These are phyloP conservation scores for Chamaedrilus cognettii DNA, from an alignment of 2,888 invertebrate genomes.

Conservation along the genomic window DNA sequence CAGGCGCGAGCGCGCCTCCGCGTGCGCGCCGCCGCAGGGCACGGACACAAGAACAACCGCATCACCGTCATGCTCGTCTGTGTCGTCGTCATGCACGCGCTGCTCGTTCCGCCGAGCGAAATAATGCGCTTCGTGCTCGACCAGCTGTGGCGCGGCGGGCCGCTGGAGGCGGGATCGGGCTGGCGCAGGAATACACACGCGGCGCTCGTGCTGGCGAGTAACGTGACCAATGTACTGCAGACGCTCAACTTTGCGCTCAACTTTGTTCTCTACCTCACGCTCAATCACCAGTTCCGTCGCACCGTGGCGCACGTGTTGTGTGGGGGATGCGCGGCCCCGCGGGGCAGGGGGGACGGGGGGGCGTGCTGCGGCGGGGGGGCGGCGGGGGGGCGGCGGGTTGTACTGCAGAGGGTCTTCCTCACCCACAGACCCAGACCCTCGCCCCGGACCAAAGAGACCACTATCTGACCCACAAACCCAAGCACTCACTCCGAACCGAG, in stretches of 20 bases:
- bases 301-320: constrained; percentile 31
- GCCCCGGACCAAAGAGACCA: constrained; percentile 1
- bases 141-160: constrained; percentile 1
- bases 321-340: too few species aligned
- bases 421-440: constrained; percentile 9
- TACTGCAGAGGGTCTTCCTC: constrained; percentile 7
- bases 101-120: constrained; percentile 55
- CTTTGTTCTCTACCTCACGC: constrained; percentile 35
- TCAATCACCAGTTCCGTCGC: constrained; percentile 34
- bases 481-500: too few species aligned
- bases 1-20: constrained; percentile 44
- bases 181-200: background rate
- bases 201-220: constrained; percentile 24
- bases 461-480: background rate
- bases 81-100: constrained; percentile 54
- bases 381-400: constrained; percentile 5
- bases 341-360: constrained; percentile 9
- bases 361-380: too few species aligned
- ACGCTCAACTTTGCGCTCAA: constrained; percentile 35
- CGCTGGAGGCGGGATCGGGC: background rate
- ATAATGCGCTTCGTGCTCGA: constrained; percentile 44
- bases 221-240: constrained; percentile 34
- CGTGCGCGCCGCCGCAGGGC: constrained; percentile 43
- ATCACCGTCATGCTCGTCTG: constrained; percentile 52
- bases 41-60: constrained; percentile 42